Evolutionary conservation across 2,797 vertebrate species (phyloP), one percentile per base, ranked within the genome.

Genomic region (Tenualosa thibaudeaui): DNA sequence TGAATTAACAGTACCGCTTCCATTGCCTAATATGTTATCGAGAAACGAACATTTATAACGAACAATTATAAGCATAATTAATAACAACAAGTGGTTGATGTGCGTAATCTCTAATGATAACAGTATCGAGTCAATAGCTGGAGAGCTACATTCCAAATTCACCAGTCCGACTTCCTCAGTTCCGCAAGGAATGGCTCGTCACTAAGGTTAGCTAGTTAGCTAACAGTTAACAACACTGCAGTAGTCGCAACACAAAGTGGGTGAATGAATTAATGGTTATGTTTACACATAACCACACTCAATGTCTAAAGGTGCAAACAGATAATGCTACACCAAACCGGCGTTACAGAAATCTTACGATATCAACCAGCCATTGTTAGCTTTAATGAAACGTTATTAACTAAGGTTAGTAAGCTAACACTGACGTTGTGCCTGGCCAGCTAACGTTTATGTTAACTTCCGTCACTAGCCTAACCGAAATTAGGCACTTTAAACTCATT

Each of bases 131-230:
- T 85, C 10, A 81, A 88, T 56, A 54, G 85, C 88, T 87, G 10
- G 84, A 81, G 49, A 84, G 85, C 86, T 86, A 7, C 68, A 87
- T 89, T 92, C 84, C 53, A 68, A 89, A 89, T 87, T 49, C 37
- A 83, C 53, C 83, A 84, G 88, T 86, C 31, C 84, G 81, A 60
- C 60, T 58, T 40, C 84, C 75, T 56, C 24, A 53, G 40, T 22
- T 62, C 83, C 82, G 84, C 84, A 78, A 78, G 71, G 71, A 78
- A 78, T 78, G 71, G 71, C 40, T 78, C 71, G 46, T 78, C 71
- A 78, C 71, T 78, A 46, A 22, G 71, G 40, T 78, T 78, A 46
- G 71, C 71, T 78, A 78, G 68, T 43, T 75, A 43, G 71, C 71
- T 78, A 46, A 46, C 65, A 71, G 65, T 71, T 15, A 40, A 37